phyloP scores from a whole-genome alignment of 2,113 vertebrate species.

The Pedetes capensis region DNA sequence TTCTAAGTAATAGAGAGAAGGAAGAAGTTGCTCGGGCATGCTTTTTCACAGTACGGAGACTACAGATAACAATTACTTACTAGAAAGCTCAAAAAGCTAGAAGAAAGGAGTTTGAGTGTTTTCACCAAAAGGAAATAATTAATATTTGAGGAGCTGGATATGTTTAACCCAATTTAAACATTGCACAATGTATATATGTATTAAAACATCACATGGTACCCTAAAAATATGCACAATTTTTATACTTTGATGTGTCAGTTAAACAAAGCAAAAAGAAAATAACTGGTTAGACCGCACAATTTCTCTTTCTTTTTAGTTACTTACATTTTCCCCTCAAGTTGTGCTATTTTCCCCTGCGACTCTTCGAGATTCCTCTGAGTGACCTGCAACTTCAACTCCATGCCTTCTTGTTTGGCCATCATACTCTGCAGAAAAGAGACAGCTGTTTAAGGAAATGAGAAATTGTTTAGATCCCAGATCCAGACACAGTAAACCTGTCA shows the following conservation, averaged over 20 bases:
- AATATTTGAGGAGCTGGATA: not conserved
- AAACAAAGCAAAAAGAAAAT: not conserved
- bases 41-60: not conserved
- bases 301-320: conserved; percentile 52
- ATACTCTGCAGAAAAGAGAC: conserved; percentile 67
- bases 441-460: not conserved
- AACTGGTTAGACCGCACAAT: not conserved
- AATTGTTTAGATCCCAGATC: not conserved
- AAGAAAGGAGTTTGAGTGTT: not conserved
- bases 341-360: conserved; percentile 78
- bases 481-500: not conserved
- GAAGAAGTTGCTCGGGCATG: not conserved
- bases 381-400: conserved; percentile 79
- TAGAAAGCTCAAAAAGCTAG: not conserved
- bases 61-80: not conserved
- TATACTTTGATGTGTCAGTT: not conserved
- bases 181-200: not conserved
- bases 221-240: not conserved
- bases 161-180: not conserved
- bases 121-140: not conserved
- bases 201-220: not conserved
- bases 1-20: not conserved
- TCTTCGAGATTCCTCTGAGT: conserved; percentile 77
- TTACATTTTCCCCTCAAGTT: conserved; percentile 84
- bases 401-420: conserved; percentile 79